Evolutionary conservation across 1,140 invertebrate species (phyloP).

Genomic region (Sycobia sp.): DNA sequence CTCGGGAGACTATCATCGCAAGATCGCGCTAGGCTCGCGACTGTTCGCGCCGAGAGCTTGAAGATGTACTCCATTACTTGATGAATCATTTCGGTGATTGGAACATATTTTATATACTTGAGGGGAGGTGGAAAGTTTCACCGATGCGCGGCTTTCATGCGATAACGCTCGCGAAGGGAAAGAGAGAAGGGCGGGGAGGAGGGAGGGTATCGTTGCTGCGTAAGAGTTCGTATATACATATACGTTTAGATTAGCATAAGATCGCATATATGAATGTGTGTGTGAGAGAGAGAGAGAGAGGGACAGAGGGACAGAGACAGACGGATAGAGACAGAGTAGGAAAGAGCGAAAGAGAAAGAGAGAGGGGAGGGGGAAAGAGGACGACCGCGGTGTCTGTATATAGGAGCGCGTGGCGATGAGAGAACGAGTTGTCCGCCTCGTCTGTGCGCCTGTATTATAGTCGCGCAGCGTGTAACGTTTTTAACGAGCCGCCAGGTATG

Average conservation of each 20-base stretch:
- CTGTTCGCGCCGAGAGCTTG: not conserved
- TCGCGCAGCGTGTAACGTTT: not conserved
- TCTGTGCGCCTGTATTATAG: too few species aligned
- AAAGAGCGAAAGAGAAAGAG: not conserved
- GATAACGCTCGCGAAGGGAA: too few species aligned
- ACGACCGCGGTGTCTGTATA: too few species aligned
- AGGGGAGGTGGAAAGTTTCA: too few species aligned
- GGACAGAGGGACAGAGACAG: not conserved
- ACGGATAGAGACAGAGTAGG: too few species aligned
- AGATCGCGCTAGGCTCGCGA: not conserved
- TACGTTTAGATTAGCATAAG: not conserved
- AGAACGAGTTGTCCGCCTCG: too few species aligned
- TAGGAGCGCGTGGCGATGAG: not conserved
- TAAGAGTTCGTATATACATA: too few species aligned
- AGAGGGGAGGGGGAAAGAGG: not conserved
- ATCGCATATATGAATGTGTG: too few species aligned
- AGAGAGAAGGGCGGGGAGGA: not conserved
- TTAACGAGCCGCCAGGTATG: constrained; percentile 3
- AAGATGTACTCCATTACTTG: constrained; percentile 53
- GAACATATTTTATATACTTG: constrained; percentile 53
- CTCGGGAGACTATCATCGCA: too few species aligned
- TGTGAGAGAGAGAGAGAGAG: not conserved
- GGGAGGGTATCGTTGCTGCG: too few species aligned
- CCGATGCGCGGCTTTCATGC: constrained; percentile 10
- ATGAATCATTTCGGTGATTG: constrained; percentile 59